Base-by-base conservation (phyloP, 2,113 vertebrate genomes). In the Corapipo altera region DNA sequence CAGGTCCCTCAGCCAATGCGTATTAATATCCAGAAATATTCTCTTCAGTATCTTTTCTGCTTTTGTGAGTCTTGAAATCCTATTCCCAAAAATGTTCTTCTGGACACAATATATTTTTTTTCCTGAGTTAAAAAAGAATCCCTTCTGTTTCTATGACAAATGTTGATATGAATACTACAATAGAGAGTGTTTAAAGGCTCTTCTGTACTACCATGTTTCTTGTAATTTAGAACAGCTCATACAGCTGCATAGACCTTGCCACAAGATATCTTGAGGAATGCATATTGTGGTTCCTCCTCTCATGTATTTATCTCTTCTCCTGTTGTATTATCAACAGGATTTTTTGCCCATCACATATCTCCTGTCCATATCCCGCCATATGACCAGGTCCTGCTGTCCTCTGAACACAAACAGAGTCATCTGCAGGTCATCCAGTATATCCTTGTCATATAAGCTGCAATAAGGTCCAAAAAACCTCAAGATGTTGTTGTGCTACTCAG, bases 401-500 rank as follows among this genome's bases (percentile, higher is more conserved):
- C 20, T 87, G 52, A 81, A 41, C 27, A n/a, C 28, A 76, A 59
- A 52, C 46, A 70, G 7, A 14, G 6, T 65, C 11, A 28, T 72
- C 14, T 83, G 20, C 24, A 73, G 57, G 17, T 64, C 16, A 39
- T 39, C 33, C 83, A 73, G 41, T 43, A 59, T 24, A 2, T 30
- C 35, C 21, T 71, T 51, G 26, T 8, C 26, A 74, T 14, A 30
- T 8, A 30, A 64, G 27, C 33, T 85, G 32, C 30, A 64, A 11
- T 7, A 64, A 10, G 6, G 18, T 58, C 28, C 37, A 37, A 43
- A 85, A 77, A 46, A 4, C 21, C 15, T 49, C 12, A 15, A 12
- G 15, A 39, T 62, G 23, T 19, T 3, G 1, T 54, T 74, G 37
- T 41, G 39, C 28, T 65, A 5, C 0, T 0, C 41, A 41, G 30